phyloP scores from a whole-genome alignment of 2,797 vertebrate species.

The Gymnopithys bicolor region DNA sequence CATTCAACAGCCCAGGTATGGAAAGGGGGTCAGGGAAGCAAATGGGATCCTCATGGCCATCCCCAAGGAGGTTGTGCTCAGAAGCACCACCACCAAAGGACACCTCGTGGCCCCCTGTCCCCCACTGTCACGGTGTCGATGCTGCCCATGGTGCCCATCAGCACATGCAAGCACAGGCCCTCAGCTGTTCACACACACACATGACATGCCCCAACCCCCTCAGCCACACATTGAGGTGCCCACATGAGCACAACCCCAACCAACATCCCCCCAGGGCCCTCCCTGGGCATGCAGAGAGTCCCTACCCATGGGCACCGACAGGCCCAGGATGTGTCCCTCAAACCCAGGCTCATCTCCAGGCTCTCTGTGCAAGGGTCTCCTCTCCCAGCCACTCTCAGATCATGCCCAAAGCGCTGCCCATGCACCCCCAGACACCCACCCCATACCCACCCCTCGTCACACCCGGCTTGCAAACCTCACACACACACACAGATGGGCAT shows the following conservation, averaged over 20 bases:
- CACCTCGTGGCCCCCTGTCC: rapidly evolving
- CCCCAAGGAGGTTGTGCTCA: not conserved
- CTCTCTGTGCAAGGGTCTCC: rapidly evolving
- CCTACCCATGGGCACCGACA: rapidly evolving
- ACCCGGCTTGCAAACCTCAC: not conserved
- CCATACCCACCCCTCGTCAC: not conserved
- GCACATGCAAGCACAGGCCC: not conserved
- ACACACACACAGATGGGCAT: not conserved
- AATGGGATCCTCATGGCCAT: rapidly evolving
- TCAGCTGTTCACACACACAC: not conserved
- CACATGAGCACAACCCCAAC: rapidly evolving
- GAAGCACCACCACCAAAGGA: not conserved
- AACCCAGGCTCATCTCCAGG: rapidly evolving
- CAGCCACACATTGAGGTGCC: rapidly evolving
- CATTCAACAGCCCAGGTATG: not conserved
- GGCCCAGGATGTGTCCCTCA: rapidly evolving
- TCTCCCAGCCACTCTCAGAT: not conserved
- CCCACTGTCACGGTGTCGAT: rapidly evolving
- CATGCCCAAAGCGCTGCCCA: not conserved
- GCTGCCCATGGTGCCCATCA: not conserved
- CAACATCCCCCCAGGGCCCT: rapidly evolving
- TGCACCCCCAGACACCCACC: not conserved
- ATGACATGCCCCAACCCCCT: not conserved
- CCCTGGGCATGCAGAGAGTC: rapidly evolving
- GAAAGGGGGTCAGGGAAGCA: not conserved